phyloP scores from a whole-genome alignment of 1,140 invertebrate species.

The Formica selysi region DNA sequence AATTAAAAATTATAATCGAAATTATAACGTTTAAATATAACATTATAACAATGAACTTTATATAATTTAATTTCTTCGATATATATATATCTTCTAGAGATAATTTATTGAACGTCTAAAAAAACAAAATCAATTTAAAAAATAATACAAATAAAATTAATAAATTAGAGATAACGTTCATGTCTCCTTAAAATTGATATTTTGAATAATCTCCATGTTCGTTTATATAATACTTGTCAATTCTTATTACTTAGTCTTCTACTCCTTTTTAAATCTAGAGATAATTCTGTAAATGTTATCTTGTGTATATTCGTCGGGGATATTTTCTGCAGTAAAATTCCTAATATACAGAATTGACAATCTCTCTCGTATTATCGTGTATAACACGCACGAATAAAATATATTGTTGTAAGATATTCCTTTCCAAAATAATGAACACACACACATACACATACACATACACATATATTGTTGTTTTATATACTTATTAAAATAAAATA shows the following conservation, averaged over 20 bases:
- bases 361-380: conserved; percentile 35
- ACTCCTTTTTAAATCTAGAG: neutral
- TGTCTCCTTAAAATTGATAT: neutral
- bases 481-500: conserved; percentile 46
- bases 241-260: conserved; percentile 18
- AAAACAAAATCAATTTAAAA: neutral
- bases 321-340: conserved; percentile 37
- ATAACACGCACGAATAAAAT: neutral
- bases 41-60: neutral
- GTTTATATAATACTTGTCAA: neutral
- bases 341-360: conserved; percentile 48
- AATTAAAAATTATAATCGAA: conserved; percentile 10
- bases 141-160: conserved; percentile 18
- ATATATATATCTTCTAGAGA: neutral
- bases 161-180: neutral
- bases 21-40: conserved; percentile 34
- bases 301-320: conserved; percentile 15
- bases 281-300: conserved; percentile 13
- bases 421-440: conserved; percentile 21
- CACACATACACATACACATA: too few relatives aligned
- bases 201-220: neutral
- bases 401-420: conserved; percentile 29
- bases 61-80: conserved; percentile 36
- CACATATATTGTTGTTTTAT: conserved; percentile 13
- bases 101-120: conserved; percentile 16